These are phyloP conservation scores for Disparrhopalites patrizii DNA, from an alignment of 2,888 invertebrate genomes.

Conservation along the genomic window DNA sequence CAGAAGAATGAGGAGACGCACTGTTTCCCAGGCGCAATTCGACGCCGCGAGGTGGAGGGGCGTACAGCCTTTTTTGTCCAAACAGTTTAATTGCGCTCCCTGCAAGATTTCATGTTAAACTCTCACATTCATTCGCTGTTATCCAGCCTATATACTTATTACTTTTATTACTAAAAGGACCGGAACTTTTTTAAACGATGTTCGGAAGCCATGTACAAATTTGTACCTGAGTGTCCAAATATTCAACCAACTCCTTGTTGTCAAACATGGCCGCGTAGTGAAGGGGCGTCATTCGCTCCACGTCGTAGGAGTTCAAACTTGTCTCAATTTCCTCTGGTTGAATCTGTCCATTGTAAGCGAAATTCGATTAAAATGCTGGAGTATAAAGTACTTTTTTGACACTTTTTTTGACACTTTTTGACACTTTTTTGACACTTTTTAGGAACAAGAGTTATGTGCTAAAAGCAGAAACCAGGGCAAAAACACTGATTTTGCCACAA, in stretches of 20 bases:
- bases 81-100: conserved; percentile 73
- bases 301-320: conserved; percentile 69
- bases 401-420: no score
- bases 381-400: not conserved
- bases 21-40: conserved; percentile 56
- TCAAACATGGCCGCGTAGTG: conserved; percentile 91
- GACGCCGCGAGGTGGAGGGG: conserved; percentile 75
- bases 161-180: no score
- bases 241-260: conserved; percentile 69
- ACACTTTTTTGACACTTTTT: no score
- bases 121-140: no score
- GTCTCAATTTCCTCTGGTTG: conserved; percentile 69
- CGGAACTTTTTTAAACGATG: no score
- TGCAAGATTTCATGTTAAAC: no score
- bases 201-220: no score
- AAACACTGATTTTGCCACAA: no score
- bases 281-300: conserved; percentile 78
- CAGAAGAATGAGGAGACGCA: not conserved
- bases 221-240: conserved; percentile 56
- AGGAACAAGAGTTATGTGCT: no score
- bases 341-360: conserved; percentile 53
- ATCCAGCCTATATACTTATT: no score
- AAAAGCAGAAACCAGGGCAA: no score
- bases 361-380: not conserved
- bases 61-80: conserved; percentile 73